Percentiles rank a stretch among this genome's conserved stretches.
phyloP scores from a whole-genome alignment of 2,797 vertebrate genomes.

The Chaetodon trifasciatus region DNA sequence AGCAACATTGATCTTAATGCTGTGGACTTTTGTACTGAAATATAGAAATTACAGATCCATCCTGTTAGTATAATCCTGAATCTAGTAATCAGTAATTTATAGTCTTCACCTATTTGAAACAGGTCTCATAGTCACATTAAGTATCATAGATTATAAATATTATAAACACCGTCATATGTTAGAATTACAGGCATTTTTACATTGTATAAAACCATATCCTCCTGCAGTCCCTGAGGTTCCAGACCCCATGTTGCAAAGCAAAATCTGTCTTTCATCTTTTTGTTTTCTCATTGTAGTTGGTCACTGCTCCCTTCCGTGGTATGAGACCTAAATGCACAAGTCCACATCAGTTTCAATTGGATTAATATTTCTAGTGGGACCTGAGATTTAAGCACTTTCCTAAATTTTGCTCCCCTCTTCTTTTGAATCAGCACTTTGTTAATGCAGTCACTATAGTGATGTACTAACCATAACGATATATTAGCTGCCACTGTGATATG shows the following conservation, averaged over 20 bases:
- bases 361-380: slow-evolving; percentile 15
- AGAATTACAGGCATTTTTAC: slow-evolving; percentile 36
- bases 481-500: background rate
- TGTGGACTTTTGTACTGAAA: background rate
- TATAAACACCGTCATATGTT: slow-evolving; percentile 44
- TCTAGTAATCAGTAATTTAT: background rate
- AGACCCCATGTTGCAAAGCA: slow-evolving; percentile 44
- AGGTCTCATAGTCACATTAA: background rate
- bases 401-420: background rate
- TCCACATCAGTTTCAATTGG: background rate
- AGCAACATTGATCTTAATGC: background rate
- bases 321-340: background rate
- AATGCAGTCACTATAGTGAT: background rate
- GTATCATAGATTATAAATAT: slow-evolving; percentile 37
- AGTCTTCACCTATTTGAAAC: background rate
- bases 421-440: background rate
- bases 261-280: slow-evolving; percentile 8
- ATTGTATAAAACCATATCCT: slow-evolving; percentile 24
- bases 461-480: slow-evolving; percentile 15
- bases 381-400: slow-evolving; percentile 20
- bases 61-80: slow-evolving; percentile 5
- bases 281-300: background rate
- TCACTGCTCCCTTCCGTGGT: background rate
- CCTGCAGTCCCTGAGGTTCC: slow-evolving; percentile 45
- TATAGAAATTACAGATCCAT: background rate